Percentiles rank a stretch among this genome's conserved stretches.
phyloP scores from a whole-genome alignment of 2,113 vertebrate species.

The Chitala chitala region DNA sequence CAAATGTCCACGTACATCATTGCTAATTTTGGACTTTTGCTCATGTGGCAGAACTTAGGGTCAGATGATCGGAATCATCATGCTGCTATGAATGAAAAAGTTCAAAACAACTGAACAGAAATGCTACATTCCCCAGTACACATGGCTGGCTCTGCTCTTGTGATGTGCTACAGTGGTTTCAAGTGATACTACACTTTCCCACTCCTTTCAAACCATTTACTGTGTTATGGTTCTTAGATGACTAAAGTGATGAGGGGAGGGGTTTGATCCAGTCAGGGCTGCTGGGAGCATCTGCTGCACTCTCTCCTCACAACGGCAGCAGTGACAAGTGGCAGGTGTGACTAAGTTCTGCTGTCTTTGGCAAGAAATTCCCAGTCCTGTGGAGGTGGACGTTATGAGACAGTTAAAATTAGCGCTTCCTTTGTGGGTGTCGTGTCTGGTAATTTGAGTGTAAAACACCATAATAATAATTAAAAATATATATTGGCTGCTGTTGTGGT shows the following conservation, averaged over 20 bases:
- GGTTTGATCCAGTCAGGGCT: neutral
- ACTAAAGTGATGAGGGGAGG: neutral
- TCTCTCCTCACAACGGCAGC: neutral
- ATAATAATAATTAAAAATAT: neutral
- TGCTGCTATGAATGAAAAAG: neutral
- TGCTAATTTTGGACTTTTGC: neutral
- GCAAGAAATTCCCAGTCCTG: constrained; percentile 4
- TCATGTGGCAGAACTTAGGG: neutral
- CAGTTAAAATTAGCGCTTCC: neutral
- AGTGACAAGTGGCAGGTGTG: constrained; percentile 2
- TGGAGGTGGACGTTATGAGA: neutral
- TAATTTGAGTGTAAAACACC: constrained; percentile 5
- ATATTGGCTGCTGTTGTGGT: neutral
- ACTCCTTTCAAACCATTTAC: neutral
- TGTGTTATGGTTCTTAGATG: neutral
- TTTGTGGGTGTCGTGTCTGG: constrained; percentile 8
- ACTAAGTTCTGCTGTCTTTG: neutral
- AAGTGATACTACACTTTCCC: neutral
- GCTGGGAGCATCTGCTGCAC: neutral
- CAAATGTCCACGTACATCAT: neutral
- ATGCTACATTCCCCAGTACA: neutral
- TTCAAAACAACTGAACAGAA: constrained; percentile 11
- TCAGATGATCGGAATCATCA: neutral
- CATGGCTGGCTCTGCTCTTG: neutral
- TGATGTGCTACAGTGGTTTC: neutral